phyloP scores from a whole-genome alignment of 2,113 vertebrate species.

The Collichthys lucidus region DNA sequence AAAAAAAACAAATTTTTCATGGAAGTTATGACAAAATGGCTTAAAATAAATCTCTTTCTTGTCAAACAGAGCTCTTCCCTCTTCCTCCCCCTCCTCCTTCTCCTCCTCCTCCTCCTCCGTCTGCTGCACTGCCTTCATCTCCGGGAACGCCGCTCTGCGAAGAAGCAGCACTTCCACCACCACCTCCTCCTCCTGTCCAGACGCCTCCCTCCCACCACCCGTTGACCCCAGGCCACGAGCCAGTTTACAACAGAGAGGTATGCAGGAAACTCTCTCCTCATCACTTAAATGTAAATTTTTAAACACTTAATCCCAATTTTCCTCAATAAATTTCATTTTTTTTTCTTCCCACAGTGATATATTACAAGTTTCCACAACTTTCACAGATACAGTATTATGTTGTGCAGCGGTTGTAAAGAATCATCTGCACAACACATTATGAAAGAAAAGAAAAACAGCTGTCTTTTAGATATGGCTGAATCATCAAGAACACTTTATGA shows the following conservation, averaged over 20 bases:
- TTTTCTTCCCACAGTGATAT: constrained; percentile 12
- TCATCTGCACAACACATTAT: constrained; percentile 58
- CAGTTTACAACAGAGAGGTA: constrained; percentile 64
- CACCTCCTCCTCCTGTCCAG: constrained; percentile 60
- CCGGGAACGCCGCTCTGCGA: constrained; percentile 39
- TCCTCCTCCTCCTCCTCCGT: constrained; percentile 45
- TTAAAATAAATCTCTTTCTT: background rate
- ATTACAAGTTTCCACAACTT: constrained; percentile 25
- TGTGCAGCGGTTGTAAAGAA: constrained; percentile 11
- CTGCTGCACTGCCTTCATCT: constrained; percentile 51
- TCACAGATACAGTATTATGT: constrained; percentile 20
- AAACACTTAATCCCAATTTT: constrained; percentile 10
- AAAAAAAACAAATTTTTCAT: background rate
- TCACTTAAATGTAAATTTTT: background rate
- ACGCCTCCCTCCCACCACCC: constrained; percentile 33
- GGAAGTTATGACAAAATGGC: background rate
- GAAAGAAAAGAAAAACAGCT: constrained; percentile 21
- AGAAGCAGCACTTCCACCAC: constrained; percentile 59
- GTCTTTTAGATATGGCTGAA: constrained; percentile 32
- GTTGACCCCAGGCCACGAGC: constrained; percentile 49
- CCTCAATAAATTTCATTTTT: background rate
- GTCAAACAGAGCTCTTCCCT: constrained; percentile 54
- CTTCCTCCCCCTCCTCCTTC: constrained; percentile 59
- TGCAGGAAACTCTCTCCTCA: constrained; percentile 20
- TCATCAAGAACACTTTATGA: constrained; percentile 32